phyloP scores from a whole-genome alignment of 2,113 vertebrate genomes.

The Ursus arctos region DNA sequence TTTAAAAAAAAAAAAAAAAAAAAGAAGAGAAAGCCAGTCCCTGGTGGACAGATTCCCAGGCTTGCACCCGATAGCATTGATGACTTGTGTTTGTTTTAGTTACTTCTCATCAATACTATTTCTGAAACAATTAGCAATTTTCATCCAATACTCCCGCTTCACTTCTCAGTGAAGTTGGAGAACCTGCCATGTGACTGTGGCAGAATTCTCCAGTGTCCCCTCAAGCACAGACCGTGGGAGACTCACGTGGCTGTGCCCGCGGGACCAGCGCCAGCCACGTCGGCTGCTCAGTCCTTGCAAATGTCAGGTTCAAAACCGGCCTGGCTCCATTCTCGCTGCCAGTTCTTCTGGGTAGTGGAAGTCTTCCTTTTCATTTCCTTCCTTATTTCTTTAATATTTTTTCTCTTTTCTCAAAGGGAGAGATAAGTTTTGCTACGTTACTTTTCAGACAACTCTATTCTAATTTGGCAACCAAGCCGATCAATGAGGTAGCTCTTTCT shows the following conservation, averaged over 20 bases:
- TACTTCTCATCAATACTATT: neutral
- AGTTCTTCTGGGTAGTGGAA: neutral
- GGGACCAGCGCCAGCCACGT: accelerated
- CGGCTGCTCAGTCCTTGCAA: accelerated
- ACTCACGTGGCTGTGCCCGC: accelerated
- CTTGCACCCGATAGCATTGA: neutral
- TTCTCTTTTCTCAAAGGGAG: neutral
- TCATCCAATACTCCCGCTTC: neutral
- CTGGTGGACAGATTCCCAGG: neutral
- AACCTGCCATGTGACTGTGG: neutral
- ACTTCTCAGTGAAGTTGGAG: neutral
- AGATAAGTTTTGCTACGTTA: neutral
- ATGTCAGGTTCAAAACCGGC: neutral
- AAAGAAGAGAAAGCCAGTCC: no score
- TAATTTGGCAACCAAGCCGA: conserved; percentile 4
- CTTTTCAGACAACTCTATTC: neutral
- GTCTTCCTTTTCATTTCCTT: neutral
- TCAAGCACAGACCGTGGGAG: neutral
- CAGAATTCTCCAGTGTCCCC: neutral
- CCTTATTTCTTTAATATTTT: neutral
- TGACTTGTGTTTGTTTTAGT: neutral
- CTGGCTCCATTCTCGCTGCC: accelerated
- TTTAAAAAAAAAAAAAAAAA: no score
- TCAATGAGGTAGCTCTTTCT: neutral
- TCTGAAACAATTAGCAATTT: neutral